A percentile compares a stretch with the other conserved stretches of the same genome.
phyloP scores from a whole-genome alignment of 2,797 vertebrate species.

The Syndactyla subalaris region DNA sequence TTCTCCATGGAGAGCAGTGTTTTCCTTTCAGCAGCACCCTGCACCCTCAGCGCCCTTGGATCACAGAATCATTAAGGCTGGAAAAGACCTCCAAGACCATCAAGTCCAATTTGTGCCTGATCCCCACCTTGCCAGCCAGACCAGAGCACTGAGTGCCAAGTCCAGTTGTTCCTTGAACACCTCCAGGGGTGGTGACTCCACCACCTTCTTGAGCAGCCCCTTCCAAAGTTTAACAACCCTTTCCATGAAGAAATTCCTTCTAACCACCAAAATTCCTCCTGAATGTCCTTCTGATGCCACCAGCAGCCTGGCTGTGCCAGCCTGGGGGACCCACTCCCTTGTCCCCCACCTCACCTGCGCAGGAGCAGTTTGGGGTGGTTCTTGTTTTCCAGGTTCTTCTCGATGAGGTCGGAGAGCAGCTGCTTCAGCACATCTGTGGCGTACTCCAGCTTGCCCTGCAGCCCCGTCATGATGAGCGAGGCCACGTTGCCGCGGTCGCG shows the following conservation, averaged over 20 bases:
- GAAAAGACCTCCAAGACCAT: background rate
- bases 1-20: background rate
- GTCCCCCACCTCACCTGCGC: conserved; percentile 80
- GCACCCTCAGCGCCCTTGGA: fast-evolving
- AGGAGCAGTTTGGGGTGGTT: conserved; percentile 97
- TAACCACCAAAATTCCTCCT: background rate
- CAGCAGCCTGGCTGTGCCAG: fast-evolving
- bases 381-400: conserved; percentile 98
- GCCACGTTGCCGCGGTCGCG: conserved; percentile 96
- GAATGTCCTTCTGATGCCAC: background rate
- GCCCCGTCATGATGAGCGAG: conserved; percentile 96
- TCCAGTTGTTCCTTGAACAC: background rate
- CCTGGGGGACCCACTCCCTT: fast-evolving
- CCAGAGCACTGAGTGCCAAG: background rate
- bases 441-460: conserved; percentile 94
- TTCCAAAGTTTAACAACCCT: background rate
- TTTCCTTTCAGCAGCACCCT: background rate
- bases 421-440: conserved; percentile 97
- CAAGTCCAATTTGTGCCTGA: fast-evolving
- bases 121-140: background rate
- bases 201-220: background rate
- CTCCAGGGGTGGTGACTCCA: background rate
- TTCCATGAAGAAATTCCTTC: fast-evolving
- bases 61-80: fast-evolving
- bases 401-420: conserved; percentile 95